Base-by-base conservation (phyloP, 2,888 invertebrate genomes). In the Ischnus inquisitorius region DNA sequence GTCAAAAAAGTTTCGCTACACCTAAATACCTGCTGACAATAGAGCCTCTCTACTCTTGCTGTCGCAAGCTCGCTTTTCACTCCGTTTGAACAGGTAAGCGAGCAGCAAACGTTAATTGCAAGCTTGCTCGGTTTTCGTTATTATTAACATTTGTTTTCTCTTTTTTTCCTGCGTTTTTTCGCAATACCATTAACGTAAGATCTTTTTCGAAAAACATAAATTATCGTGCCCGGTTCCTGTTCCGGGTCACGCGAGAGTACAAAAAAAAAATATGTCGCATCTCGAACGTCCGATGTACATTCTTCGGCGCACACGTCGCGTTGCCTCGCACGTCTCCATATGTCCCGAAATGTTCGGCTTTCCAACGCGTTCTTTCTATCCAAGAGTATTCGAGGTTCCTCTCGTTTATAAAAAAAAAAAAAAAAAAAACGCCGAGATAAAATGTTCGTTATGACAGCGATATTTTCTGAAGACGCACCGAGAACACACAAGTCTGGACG, bases 11-110 rank as follows among this genome's bases (percentile, higher is more conserved):
- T 68, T 46, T 60, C 68, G 48, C n/a, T 41, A 60, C 60, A 78
- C n/a, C 12, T n/a, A 62, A 68, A 78, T 78, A 84, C 67, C 77
- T 77, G 84, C 79, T 65, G 64, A 72, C 48, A 48, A 65, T 64
- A 67, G 16, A 28, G 46, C 51, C 39, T 77, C 39, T 78, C 19
- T 12, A 12, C 62, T 48, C 57, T 72, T 41, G 34, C 48, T 41
- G 34, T 41, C 48, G 12, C 22, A 62, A 43, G 51, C 34, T 65
- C 48, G 41, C 57, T 78, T 78, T 75, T 68, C 51, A 34, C 57
- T 57, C 68, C 77, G 67, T 80, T 75, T 65, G 19, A 81, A 81
- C 78, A 81, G 84, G 84, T 84, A 84, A 84, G 79, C 57, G 54
- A 74, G 76, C 69, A 76, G 41, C 48, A 65, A 72, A 22, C 34